phyloP scores from a whole-genome alignment of 2,888 invertebrate genomes.

The Phalangium opilio region DNA sequence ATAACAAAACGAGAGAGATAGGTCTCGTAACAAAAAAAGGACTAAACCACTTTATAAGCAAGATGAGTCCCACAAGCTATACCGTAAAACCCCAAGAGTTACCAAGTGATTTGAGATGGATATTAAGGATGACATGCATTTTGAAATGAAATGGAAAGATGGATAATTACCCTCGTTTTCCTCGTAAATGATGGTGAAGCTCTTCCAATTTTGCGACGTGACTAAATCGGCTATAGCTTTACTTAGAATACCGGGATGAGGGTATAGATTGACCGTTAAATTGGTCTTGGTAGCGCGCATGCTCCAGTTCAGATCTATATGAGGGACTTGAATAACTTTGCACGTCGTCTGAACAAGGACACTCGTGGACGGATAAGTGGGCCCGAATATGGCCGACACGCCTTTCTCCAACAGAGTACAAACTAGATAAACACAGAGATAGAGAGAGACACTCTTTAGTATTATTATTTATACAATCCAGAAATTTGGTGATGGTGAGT shows the following conservation, averaged over 20 bases:
- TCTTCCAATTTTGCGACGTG: conserved; percentile 46
- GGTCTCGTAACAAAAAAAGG: no score
- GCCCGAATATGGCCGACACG: conserved; percentile 49
- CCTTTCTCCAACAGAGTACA: conserved; percentile 64
- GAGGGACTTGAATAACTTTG: conserved; percentile 67
- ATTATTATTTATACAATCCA: no score
- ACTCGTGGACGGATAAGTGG: conserved; percentile 49
- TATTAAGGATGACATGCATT: no score
- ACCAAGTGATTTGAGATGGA: no score
- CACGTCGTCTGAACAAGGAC: conserved; percentile 49
- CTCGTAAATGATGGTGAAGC: conserved; percentile 79
- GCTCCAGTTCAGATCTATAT: conserved; percentile 55
- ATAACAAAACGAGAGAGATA: no score
- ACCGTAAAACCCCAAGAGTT: no score
- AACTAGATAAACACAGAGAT: conserved; percentile 40
- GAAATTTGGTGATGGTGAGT: no score
- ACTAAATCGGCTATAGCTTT: conserved; percentile 36
- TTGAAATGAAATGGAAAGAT: no score
- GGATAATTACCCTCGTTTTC: conserved; percentile 49
- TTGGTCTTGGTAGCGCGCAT: no score
- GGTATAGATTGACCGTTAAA: conserved; percentile 68
- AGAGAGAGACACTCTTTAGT: no score
- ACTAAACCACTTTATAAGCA: no score
- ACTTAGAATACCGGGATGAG: conserved; percentile 57
- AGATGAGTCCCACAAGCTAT: no score